These are phyloP conservation scores for Hemiscyllium ocellatum DNA, from an alignment of 2,113 vertebrate genomes.

Conservation along the genomic window DNA sequence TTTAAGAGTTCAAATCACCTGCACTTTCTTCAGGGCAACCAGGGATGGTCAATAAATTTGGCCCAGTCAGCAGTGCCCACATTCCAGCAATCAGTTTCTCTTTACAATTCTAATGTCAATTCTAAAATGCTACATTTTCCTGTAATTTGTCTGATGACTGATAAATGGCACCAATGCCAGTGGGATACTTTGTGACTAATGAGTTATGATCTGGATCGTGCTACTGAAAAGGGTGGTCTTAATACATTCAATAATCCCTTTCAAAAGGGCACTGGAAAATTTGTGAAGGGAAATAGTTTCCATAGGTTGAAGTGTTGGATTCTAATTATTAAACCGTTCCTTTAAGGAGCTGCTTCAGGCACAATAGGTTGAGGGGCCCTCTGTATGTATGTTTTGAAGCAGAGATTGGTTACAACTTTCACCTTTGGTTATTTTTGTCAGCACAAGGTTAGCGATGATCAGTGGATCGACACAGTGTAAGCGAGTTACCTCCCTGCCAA, in stretches of 20 bases:
- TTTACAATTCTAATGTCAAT: background rate
- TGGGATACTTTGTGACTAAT: background rate
- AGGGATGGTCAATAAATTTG: too few relatives aligned
- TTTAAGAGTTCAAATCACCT: too few relatives aligned
- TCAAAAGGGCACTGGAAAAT: background rate
- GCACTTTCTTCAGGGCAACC: too few relatives aligned
- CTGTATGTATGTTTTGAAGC: background rate
- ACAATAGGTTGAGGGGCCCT: background rate
- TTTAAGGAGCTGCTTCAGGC: background rate
- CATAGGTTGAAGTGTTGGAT: background rate
- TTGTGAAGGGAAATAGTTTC: background rate
- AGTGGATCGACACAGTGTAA: slow-evolving; percentile 76
- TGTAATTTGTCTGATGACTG: background rate
- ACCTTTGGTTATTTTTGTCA: slow-evolving; percentile 41
- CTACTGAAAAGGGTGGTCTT: background rate
- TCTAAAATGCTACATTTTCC: background rate
- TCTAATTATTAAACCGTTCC: too few relatives aligned
- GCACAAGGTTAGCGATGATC: slow-evolving; percentile 77
- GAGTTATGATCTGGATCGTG: background rate
- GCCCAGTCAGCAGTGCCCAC: too few relatives aligned
- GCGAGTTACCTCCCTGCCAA: slow-evolving; percentile 74
- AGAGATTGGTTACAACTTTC: background rate
- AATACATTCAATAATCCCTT: background rate
- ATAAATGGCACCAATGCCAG: too few relatives aligned
- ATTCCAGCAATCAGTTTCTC: too few relatives aligned